Evolutionary conservation across 2,888 invertebrate species (phyloP).

Genomic region (Eilema depressum): DNA sequence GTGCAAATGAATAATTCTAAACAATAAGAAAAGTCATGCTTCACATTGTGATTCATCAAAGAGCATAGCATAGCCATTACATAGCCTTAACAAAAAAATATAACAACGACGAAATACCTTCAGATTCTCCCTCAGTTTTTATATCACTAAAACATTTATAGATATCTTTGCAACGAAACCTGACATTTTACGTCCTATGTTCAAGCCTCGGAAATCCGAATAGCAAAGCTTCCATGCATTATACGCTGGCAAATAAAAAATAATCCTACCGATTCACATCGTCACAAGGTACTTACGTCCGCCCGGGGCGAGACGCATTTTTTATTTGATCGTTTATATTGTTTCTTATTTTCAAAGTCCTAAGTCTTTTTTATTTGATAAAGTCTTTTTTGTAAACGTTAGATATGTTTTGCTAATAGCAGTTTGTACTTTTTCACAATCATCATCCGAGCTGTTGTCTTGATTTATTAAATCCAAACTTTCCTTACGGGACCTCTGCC

Average conservation of each 20-base stretch:
- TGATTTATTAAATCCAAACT: neutral
- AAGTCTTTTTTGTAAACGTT: neutral
- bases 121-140: neutral
- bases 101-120: too few species aligned
- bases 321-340: constrained; percentile 48
- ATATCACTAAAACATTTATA: neutral
- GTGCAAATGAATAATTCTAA: too few species aligned
- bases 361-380: neutral
- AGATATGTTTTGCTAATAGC: neutral
- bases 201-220: constrained; percentile 52
- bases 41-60: neutral
- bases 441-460: neutral
- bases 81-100: too few species aligned
- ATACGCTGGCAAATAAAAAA: constrained; percentile 65
- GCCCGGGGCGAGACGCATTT: constrained; percentile 49
- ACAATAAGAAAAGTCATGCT: too few species aligned
- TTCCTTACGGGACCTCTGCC: too few species aligned
- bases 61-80: too few species aligned
- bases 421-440: neutral
- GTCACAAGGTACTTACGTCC: constrained; percentile 45
- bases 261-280: constrained; percentile 58
- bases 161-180: constrained; percentile 19
- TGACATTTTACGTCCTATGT: constrained; percentile 49
- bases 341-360: constrained; percentile 18
- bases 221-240: constrained; percentile 60